Percentiles rank a stretch among this genome's conserved stretches.
Evolutionary conservation across 1,140 invertebrate species (phyloP).

Genomic region (Caerostris extrusa): DNA sequence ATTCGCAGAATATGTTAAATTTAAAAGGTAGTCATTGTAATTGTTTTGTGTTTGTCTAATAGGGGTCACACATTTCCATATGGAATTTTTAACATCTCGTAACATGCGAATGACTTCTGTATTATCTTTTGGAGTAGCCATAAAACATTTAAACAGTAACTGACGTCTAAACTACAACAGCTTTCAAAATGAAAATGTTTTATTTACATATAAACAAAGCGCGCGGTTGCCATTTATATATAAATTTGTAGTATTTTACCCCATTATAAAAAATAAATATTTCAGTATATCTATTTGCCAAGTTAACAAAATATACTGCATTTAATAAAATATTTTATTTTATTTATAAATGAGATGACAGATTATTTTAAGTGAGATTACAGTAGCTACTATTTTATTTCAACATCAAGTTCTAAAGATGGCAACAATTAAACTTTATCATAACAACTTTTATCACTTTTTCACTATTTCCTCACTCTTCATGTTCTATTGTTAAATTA

Average conservation of each 20-base stretch:
- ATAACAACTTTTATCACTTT: neutral
- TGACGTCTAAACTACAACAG: too few species aligned
- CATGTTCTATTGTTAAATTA: neutral
- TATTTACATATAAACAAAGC: slow-evolving; percentile 33
- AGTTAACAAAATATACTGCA: too few species aligned
- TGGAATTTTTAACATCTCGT: slow-evolving; percentile 60
- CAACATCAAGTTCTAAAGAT: neutral
- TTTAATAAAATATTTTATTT: too few species aligned
- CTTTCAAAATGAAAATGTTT: neutral
- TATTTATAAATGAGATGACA: too few species aligned
- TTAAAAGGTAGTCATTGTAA: slow-evolving; percentile 50
- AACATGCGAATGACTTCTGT: slow-evolving; percentile 73
- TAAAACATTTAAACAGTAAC: neutral
- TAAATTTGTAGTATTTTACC: too few species aligned
- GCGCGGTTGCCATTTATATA: neutral
- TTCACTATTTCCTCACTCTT: neutral
- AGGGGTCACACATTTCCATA: slow-evolving; percentile 61
- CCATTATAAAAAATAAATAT: too few species aligned
- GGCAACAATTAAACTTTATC: slow-evolving; percentile 7
- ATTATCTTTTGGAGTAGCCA: slow-evolving; percentile 63
- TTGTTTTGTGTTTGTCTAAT: neutral
- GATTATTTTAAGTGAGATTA: too few species aligned
- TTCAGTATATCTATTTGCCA: too few species aligned
- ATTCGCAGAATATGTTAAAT: neutral
- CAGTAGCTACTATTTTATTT: too few species aligned